Evolutionary conservation across 2,797 vertebrate genomes (phyloP).

Genomic region (Mormyrus proboscirostris): DNA sequence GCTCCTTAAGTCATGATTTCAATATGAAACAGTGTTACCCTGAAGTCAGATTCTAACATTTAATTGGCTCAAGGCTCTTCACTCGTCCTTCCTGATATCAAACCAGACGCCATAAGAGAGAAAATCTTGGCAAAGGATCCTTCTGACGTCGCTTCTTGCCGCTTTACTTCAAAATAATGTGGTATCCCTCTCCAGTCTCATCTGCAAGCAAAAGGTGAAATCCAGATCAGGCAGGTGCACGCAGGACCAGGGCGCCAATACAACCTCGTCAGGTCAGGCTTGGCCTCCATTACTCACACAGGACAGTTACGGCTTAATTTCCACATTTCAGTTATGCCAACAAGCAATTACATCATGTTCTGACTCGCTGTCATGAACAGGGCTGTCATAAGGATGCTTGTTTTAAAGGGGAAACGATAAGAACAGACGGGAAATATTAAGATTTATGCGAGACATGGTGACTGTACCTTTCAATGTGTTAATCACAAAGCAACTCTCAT

Average conservation of each 20-base stretch:
- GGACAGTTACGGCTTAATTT: background rate
- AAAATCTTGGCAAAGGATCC: conserved; percentile 34
- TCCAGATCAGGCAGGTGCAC: background rate
- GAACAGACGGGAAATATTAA: background rate
- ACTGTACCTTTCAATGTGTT: conserved; percentile 80
- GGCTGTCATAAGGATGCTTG: background rate
- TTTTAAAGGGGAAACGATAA: background rate
- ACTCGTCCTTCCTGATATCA: conserved; percentile 45
- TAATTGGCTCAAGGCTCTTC: conserved; percentile 57
- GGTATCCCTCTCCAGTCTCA: conserved; percentile 82
- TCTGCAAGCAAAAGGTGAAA: conserved; percentile 51
- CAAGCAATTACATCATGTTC: background rate
- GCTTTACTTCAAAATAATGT: conserved; percentile 69
- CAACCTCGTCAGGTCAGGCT: background rate
- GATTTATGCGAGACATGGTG: background rate
- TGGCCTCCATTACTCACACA: background rate
- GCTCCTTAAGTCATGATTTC: conserved; percentile 60
- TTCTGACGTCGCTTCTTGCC: background rate
- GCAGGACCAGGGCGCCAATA: background rate
- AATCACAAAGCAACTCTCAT: conserved; percentile 90
- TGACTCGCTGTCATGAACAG: background rate
- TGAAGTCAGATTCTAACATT: conserved; percentile 78
- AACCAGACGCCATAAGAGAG: background rate
- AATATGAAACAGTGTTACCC: conserved; percentile 74
- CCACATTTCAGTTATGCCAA: background rate